phyloP scores from a whole-genome alignment of 2,113 vertebrate genomes.

The Polypterus bichir region DNA sequence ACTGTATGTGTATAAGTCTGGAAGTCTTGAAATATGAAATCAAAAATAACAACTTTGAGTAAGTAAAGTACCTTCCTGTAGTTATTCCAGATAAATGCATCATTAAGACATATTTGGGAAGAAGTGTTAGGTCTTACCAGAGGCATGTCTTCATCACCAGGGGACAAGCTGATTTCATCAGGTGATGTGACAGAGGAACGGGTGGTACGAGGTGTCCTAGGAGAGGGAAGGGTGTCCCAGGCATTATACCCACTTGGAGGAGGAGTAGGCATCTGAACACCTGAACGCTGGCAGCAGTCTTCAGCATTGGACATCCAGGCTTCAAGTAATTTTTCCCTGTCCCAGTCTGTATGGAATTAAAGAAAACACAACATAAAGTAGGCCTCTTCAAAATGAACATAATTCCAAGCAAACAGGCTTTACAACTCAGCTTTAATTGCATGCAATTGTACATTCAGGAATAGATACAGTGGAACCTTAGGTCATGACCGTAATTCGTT shows the following conservation, averaged over 20 bases:
- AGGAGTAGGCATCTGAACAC: constrained; percentile 89
- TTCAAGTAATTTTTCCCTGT: constrained; percentile 91
- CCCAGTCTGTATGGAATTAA: constrained; percentile 70
- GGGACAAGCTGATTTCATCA: constrained; percentile 81
- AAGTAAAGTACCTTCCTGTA: no score
- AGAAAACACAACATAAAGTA: no score
- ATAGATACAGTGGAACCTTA: no score
- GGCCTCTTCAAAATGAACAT: not conserved
- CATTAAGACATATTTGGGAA: no score
- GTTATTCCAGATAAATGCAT: no score
- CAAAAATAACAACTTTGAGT: no score
- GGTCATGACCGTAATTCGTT: no score
- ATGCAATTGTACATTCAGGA: no score
- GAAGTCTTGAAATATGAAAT: no score
- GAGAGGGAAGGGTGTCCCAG: constrained; percentile 91
- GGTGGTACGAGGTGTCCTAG: constrained; percentile 79
- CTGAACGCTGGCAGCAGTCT: constrained; percentile 90
- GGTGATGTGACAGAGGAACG: constrained; percentile 84
- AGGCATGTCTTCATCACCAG: constrained; percentile 68
- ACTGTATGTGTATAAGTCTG: no score
- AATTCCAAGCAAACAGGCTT: no score
- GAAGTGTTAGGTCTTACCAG: constrained; percentile 48
- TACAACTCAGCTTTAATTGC: no score
- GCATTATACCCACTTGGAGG: constrained; percentile 88
- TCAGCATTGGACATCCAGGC: constrained; percentile 93